These are phyloP conservation scores for Campoplex nolae DNA, from an alignment of 2,888 invertebrate species.

Conservation along the genomic window DNA sequence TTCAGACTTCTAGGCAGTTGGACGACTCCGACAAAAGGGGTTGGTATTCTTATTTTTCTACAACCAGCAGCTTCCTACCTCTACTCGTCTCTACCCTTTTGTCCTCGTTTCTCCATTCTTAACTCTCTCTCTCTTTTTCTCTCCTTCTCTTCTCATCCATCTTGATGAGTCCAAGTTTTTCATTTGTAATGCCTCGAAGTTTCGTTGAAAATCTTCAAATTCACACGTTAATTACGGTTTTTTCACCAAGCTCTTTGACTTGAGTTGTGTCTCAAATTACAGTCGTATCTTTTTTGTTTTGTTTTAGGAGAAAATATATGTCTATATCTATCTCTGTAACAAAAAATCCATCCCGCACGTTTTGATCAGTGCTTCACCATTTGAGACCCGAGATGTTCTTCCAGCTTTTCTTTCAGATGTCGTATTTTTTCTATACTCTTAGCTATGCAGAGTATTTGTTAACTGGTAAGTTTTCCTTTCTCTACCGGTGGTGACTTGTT, in stretches of 20 bases:
- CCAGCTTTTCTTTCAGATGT: neutral
- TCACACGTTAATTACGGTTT: neutral
- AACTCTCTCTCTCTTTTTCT: neutral
- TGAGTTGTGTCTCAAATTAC: neutral
- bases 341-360: neutral
- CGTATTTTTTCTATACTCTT: neutral
- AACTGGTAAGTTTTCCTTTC: neutral
- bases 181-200: neutral
- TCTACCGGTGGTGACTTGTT: neutral
- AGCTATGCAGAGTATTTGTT: neutral
- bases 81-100: neutral
- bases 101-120: constrained; percentile 16
- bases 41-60: constrained; percentile 19
- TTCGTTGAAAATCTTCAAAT: neutral
- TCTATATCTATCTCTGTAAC: neutral
- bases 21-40: constrained; percentile 1
- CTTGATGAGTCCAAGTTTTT: neutral
- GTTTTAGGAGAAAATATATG: neutral
- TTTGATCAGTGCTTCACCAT: neutral
- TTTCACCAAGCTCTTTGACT: neutral
- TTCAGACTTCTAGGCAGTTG: constrained; percentile 59
- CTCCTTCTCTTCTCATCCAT: neutral
- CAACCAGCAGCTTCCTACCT: neutral
- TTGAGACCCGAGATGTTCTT: neutral
- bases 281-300: neutral